Base-by-base conservation (phyloP, 2,797 vertebrate species). In the Catamblyrhynchus diadema region DNA sequence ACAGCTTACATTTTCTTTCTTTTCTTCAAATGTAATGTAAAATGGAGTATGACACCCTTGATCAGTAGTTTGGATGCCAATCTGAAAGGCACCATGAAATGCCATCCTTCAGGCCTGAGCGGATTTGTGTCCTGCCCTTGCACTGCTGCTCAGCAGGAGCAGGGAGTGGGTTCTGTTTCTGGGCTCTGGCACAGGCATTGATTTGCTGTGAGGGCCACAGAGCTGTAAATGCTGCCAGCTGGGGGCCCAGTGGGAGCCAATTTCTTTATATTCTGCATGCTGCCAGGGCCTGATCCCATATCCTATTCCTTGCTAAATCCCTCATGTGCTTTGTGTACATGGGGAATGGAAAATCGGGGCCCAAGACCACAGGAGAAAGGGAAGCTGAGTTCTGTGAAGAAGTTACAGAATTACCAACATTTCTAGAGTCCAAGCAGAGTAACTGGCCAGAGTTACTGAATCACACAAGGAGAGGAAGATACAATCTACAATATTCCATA, bases 101-200 rank as follows among this genome's bases (percentile, higher is more conserved):
- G 39, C 47, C 3, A 1, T n/a, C 62, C 56, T 81, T 95, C 39
- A 61, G 3, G 4, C 47, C 37, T 0, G 0, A 67, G 61, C 22
- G 71, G 50, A 13, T 47, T 44, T 37, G 10, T 42, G 60, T 57
- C 51, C 66, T 81, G 48, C 33, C 71, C 61, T 81, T 37, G 25
- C 73, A 6, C 18, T 22, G 33, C 7, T 8, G 51, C 66, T 84
- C 2, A 2, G 61, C 3, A 10, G 42, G 64, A 77, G 39, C 17
- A 9, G 53, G 60, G 47, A 25, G n/a, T 4, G 45, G 20, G 7
- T 44, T 85, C 72, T 78, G 32, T 33, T 72, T 80, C 62, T 64
- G 45, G 60, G 41, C 47, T 66, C 66, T 80, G 28, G 75, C 92
- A 44, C 33, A 44, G 64, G 7, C 3, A 80, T 27, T 0, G 0